A percentile compares a stretch with the other conserved stretches of the same genome.
Evolutionary conservation across 2,888 invertebrate species (phyloP).

Genomic region (Cerceris ruficornis): DNA sequence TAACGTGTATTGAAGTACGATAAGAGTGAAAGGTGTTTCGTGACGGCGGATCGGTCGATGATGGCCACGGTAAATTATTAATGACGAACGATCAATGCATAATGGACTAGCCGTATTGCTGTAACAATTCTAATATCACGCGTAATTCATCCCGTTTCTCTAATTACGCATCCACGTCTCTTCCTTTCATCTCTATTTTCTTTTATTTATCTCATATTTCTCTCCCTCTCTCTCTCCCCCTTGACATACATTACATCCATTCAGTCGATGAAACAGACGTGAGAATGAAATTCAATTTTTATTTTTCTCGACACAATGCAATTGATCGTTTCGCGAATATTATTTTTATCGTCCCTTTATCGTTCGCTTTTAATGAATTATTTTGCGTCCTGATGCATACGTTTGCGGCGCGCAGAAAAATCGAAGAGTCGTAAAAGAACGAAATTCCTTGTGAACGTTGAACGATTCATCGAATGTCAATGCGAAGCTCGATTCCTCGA

Average conservation of each 20-base stretch:
- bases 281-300: slow-evolving; percentile 28
- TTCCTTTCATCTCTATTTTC: neutral
- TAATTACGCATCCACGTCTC: slow-evolving; percentile 6
- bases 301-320: slow-evolving; percentile 19
- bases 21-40: slow-evolving; percentile 11
- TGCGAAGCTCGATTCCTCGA: slow-evolving; percentile 13
- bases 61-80: slow-evolving; percentile 28
- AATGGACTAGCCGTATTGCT: slow-evolving; percentile 19
- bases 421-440: neutral
- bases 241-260: slow-evolving; percentile 25
- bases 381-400: neutral
- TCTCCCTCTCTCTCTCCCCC: slow-evolving; percentile 23
- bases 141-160: slow-evolving; percentile 16
- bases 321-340: neutral
- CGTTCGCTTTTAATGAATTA: slow-evolving; percentile 14
- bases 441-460: neutral
- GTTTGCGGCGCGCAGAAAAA: neutral
- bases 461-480: neutral
- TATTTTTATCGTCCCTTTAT: slow-evolving; percentile 24
- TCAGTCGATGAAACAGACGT: slow-evolving; percentile 28
- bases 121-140: slow-evolving; percentile 29
- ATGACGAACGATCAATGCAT: slow-evolving; percentile 30
- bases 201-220: neutral
- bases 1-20: neutral
- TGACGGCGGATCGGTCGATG: slow-evolving; percentile 36